Conservation (phyloP, 2,797 vertebrate genomes). For the Lepidocolaptes lacrymiger region DNA sequence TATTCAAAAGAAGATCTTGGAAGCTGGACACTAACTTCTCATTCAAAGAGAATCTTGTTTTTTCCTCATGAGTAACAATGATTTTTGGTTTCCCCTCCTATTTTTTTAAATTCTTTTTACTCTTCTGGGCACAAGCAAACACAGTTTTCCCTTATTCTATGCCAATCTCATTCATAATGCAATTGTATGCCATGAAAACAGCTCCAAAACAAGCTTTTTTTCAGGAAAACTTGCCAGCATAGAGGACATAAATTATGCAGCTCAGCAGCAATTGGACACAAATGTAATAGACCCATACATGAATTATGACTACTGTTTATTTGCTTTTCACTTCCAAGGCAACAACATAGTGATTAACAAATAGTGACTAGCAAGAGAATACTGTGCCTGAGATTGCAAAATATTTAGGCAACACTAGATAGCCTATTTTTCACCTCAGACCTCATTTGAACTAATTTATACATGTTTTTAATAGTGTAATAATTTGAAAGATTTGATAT, state of each 20-base stretch:
- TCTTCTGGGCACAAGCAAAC: not conserved
- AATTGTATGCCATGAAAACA: not conserved
- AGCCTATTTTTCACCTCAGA: not conserved
- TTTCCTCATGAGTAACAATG: not conserved
- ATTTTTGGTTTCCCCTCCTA: not conserved
- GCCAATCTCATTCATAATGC: slow-evolving; percentile 49
- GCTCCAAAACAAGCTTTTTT: not conserved
- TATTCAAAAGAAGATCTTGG: not conserved
- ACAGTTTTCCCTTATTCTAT: slow-evolving; percentile 1
- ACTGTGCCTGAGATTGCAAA: not conserved
- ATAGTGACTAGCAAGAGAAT: not conserved
- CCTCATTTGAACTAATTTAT: not conserved
- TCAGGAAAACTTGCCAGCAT: slow-evolving; percentile 3
- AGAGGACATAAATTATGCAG: not conserved
- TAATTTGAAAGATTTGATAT: not conserved
- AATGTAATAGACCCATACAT: slow-evolving; percentile 9
- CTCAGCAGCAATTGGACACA: not conserved
- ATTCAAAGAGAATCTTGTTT: not conserved
- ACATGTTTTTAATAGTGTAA: not conserved
- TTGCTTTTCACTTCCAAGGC: slow-evolving; percentile 28
- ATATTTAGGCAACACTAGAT: not conserved
- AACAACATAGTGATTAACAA: not conserved
- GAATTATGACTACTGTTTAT: slow-evolving; percentile 38
- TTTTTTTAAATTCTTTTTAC: not conserved
- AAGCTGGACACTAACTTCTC: not conserved